A percentile compares a stretch with the other conserved stretches of the same genome.
Evolutionary conservation across 2,888 invertebrate species (phyloP).

Genomic region (Caenorhabditis panamensis): DNA sequence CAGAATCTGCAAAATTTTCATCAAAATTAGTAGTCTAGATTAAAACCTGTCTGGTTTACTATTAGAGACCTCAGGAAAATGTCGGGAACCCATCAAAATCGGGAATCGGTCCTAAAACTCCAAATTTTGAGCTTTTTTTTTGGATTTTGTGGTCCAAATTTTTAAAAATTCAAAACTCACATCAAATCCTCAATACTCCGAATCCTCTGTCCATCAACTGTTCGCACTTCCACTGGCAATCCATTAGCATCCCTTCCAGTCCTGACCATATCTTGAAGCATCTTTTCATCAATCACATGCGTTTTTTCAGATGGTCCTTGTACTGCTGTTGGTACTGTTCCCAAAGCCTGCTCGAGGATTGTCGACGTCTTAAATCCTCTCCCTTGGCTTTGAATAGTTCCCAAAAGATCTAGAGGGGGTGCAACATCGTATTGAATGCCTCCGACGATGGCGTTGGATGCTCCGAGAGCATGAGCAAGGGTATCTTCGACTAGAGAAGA

Average conservation of each 20-base stretch:
- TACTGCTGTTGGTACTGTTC: too few relatives aligned
- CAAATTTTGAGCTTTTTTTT: too few relatives aligned
- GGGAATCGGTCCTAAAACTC: too few relatives aligned
- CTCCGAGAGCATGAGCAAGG: background rate
- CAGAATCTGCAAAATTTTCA: background rate
- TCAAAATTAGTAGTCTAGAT: background rate
- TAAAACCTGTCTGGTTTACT: too few relatives aligned
- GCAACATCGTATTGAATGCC: constrained; percentile 40
- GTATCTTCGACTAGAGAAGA: background rate
- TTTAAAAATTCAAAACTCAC: constrained; percentile 16
- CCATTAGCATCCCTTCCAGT: constrained; percentile 63
- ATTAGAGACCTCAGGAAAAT: too few relatives aligned
- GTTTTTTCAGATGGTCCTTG: background rate
- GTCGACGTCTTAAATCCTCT: too few relatives aligned
- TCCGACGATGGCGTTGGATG: constrained; percentile 11
- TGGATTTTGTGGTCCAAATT: too few relatives aligned
- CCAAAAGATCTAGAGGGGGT: background rate
- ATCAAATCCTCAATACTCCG: constrained; percentile 29
- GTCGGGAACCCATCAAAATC: too few relatives aligned
- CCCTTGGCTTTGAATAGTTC: too few relatives aligned
- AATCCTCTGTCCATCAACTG: constrained; percentile 52
- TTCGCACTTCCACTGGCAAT: constrained; percentile 61
- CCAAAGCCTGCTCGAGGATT: too few relatives aligned
- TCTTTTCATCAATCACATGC: constrained; percentile 64
- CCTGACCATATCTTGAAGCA: constrained; percentile 60